Base-by-base conservation (phyloP, 2,888 invertebrate species). In the Hydrotaea diabolus region DNA sequence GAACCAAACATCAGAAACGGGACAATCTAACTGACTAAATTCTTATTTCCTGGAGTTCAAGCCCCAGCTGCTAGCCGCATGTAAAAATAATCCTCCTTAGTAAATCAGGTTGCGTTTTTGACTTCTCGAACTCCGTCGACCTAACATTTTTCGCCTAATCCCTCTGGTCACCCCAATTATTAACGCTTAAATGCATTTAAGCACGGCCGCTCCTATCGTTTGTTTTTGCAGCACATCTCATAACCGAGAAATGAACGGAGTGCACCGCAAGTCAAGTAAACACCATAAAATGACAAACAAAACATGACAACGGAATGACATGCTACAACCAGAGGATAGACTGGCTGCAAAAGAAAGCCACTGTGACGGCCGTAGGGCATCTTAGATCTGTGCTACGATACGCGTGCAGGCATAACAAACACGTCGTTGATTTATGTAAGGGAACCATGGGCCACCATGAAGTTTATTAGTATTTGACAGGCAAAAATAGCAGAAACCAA, bases 281-380 rank as follows among this genome's bases (percentile, higher is more conserved):
- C 85, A 85, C 87, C 84, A 87, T 87, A 80, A 85, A 86, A 82
- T 81, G 86, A 66, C 85, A 69, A 69, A 69, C 19, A 69, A 46
- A 85, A 80, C 79, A 85, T 82, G 83, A 82, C 82, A 86, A 77
- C 55, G 31, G 43, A 77, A 71, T 80, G 80, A 85, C 82, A 75
- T 78, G 76, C 71, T 69, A 77, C 77, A 80, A 80, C 79, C 53
- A 46, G 23, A 46, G 43, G 69, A 69, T 69, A 17, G 0, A 46
- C 43, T 69, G 23, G 43, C 43, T 69, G 23, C 31, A 36, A 19
- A 43, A 66, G 39, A 66, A 66, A 39, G 2, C 39, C 19, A 66
- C 0, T 4, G 39, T 39, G n/a, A 43, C 11, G 21, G 23, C 69
- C 43, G 2, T 46, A 43, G 69, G 69, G 15, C 69, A 69, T 17